Conservation (phyloP, 1,140 invertebrate species). For the Papilio polyxenes region DNA sequence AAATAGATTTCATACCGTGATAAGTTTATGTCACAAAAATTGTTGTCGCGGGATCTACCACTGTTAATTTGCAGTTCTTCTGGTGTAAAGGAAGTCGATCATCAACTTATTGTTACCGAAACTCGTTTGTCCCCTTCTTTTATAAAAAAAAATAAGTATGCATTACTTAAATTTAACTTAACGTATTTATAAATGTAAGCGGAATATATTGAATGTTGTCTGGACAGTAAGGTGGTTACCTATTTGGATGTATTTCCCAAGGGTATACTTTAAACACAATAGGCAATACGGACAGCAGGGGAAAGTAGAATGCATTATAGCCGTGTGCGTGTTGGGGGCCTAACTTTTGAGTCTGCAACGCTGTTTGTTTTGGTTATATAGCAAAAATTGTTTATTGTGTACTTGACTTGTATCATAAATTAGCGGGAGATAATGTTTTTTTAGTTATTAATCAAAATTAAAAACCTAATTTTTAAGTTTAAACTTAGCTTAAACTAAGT, state of each 20-base stretch:
- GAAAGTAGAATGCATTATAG: constrained; percentile 47
- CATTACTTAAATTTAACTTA: neutral
- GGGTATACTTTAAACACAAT: constrained; percentile 58
- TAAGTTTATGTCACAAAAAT: neutral
- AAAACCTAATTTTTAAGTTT: no score
- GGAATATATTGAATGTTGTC: constrained; percentile 37
- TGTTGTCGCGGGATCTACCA: no score
- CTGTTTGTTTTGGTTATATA: constrained; percentile 4
- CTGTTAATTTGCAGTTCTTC: no score
- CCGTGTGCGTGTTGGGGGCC: constrained; percentile 40
- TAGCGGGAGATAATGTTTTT: no score
- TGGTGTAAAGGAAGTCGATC: no score
- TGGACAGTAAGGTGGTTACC: constrained; percentile 43
- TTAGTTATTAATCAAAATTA: no score
- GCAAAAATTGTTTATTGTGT: neutral
- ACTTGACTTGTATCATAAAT: no score
- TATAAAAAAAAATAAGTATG: neutral
- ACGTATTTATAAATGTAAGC: constrained; percentile 21
- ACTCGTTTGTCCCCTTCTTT: no score
- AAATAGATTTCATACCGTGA: neutral
- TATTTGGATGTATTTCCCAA: constrained; percentile 61
- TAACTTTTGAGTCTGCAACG: constrained; percentile 30
- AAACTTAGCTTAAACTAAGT: no score
- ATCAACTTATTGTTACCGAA: no score
- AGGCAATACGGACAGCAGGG: constrained; percentile 31